These are phyloP conservation scores for Sturmia bella DNA, from an alignment of 2,888 invertebrate genomes.

Conservation along the genomic window DNA sequence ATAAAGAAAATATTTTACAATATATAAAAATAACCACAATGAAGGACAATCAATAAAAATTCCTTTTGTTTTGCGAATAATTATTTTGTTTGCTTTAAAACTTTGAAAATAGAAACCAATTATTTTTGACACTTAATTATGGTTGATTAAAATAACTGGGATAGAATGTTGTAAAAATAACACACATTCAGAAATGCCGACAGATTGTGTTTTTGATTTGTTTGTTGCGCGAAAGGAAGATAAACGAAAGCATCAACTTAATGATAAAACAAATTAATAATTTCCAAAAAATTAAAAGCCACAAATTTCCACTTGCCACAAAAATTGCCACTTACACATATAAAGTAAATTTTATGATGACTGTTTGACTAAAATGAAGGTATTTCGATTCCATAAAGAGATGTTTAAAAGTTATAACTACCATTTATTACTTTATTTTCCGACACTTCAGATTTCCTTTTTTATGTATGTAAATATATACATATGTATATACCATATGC, in stretches of 20 bases:
- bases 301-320: no score
- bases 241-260: background rate
- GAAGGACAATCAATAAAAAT: constrained; percentile 24
- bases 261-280: no score
- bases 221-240: background rate
- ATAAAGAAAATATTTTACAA: background rate
- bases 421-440: no score
- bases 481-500: no score
- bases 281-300: no score
- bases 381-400: no score
- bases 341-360: no score
- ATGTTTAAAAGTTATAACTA: no score
- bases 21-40: constrained; percentile 25
- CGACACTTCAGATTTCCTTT: no score
- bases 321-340: no score
- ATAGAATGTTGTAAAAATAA: constrained; percentile 4
- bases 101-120: background rate
- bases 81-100: constrained; percentile 23
- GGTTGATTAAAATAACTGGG: constrained; percentile 35
- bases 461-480: no score
- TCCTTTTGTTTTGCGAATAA: constrained; percentile 11
- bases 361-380: no score
- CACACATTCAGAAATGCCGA: background rate
- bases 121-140: constrained; percentile 49
- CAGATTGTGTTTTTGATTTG: background rate